phyloP scores from a whole-genome alignment of 1,140 invertebrate genomes.

The Drosophila seguyi region DNA sequence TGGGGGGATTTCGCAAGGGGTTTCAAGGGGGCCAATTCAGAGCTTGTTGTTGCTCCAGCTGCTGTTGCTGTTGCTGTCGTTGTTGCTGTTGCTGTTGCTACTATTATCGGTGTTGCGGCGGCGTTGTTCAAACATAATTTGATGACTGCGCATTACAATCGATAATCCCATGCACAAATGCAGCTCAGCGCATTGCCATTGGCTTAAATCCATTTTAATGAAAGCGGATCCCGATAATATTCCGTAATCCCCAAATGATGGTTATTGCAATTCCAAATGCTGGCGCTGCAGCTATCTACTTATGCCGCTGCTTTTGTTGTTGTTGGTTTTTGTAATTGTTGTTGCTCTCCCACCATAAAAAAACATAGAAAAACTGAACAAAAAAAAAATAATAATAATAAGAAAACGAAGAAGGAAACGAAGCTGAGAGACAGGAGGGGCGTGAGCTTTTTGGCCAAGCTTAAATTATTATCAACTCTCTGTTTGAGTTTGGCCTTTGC shows the following conservation, averaged over 20 bases:
- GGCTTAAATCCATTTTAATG: conserved; percentile 81
- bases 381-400: conserved; percentile 21
- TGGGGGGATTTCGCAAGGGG: conserved; percentile 22
- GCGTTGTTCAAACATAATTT: conserved; percentile 66
- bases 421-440: conserved; percentile 32
- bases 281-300: conserved; percentile 2
- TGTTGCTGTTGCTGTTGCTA: conserved; percentile 29
- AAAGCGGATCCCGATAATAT: conserved; percentile 57
- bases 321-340: conserved; percentile 28
- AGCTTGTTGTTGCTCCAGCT: conserved; percentile 55
- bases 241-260: conserved; percentile 70
- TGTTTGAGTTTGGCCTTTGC: conserved; percentile 27
- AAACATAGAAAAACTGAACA: not conserved
- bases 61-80: conserved; percentile 33
- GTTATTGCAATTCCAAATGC: conserved; percentile 38
- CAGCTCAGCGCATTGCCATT: conserved; percentile 74
- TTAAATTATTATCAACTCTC: conserved; percentile 52
- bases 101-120: conserved; percentile 49
- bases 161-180: conserved; percentile 81
- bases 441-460: conserved; percentile 52
- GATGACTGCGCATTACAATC: conserved; percentile 82
- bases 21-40: conserved; percentile 50
- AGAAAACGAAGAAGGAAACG: conserved; percentile 27
- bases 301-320: conserved; percentile 6
- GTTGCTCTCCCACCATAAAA: conserved; percentile 48